Evolutionary conservation across 2,797 vertebrate species (phyloP), one percentile per base, ranked within the genome.

Genomic region (Macroramphosus scolopax): DNA sequence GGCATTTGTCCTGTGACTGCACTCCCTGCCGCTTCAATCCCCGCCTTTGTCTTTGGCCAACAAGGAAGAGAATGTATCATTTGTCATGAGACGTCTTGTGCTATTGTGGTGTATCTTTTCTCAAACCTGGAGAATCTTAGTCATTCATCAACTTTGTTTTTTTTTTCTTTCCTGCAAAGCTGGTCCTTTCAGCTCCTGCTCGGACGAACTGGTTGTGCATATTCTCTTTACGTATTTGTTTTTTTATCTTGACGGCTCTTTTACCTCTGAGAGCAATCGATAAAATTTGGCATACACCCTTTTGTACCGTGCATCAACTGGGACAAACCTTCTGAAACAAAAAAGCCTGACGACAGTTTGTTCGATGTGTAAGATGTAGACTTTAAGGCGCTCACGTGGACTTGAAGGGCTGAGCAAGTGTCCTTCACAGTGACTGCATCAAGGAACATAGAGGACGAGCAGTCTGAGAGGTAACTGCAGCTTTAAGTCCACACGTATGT

Each of bases 1-100:
- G 59, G 65, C 50, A 53, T 52, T 36, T 35, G 55, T 79, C 79
- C 72, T 82, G 67, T 85, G 79, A 87, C 75, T 56, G 42, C 15
- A 46, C 55, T 63, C 52, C 11, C 33, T 64, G 68, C 57, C 57
- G 74, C 60, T 66, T 81, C 77, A 85, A 87, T 80, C 71, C 69
- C 49, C 14, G 58, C 63, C 80, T 85, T 84, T 85, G 84, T 85
- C 73, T 81, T 79, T 72, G 36, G 68, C 64, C 75, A 69, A 68
- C 48, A 26, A 74, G 71, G 74, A 76, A 75, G 67, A 72, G 55
- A 79, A 77, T 72, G 76, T 42, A 83, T 85, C 77, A 82, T 81
- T 78, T 84, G 81, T 85, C 81, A 83, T 75, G 68, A 81, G 82
- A 78, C 15, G 40, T 74, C 73, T 82, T 68, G 72, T 69, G 76